A percentile compares a stretch with the other conserved stretches of the same genome.
These are phyloP conservation scores for Zele albiditarsus DNA, from an alignment of 2,888 invertebrate genomes.

Conservation along the genomic window DNA sequence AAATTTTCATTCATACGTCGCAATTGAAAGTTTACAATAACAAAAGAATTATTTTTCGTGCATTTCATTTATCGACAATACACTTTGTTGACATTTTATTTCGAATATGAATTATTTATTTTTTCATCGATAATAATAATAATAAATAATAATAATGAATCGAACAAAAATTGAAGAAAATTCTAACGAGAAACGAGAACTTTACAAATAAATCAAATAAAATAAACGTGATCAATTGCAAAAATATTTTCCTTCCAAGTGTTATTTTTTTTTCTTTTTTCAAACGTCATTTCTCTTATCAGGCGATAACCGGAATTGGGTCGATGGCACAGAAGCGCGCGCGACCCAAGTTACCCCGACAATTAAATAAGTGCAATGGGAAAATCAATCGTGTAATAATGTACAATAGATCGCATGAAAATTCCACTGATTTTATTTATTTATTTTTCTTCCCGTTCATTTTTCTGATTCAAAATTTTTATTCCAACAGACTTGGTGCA, in stretches of 20 bases:
- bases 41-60: neutral
- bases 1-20: neutral
- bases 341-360: neutral
- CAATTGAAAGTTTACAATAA: neutral
- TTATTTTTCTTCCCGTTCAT: too few relatives aligned
- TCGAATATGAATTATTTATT: neutral
- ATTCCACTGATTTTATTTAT: neutral
- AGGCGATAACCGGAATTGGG: conserved; percentile 44
- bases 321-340: conserved; percentile 40
- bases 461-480: too few relatives aligned
- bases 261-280: conserved; percentile 4
- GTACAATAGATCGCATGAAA: neutral
- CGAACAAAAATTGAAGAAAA: neutral
- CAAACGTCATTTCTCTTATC: conserved; percentile 41
- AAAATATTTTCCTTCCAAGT: neutral
- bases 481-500: too few relatives aligned
- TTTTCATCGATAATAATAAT: neutral
- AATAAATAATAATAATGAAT: neutral
- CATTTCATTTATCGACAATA: too few relatives aligned
- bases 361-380: neutral
- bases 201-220: neutral
- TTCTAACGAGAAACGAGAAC: neutral
- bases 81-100: conserved; percentile 2
- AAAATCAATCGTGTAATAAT: neutral
- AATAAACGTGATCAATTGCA: neutral